Evolutionary conservation across 2,113 vertebrate genomes (phyloP).

Genomic region (Megaceryle torquata): DNA sequence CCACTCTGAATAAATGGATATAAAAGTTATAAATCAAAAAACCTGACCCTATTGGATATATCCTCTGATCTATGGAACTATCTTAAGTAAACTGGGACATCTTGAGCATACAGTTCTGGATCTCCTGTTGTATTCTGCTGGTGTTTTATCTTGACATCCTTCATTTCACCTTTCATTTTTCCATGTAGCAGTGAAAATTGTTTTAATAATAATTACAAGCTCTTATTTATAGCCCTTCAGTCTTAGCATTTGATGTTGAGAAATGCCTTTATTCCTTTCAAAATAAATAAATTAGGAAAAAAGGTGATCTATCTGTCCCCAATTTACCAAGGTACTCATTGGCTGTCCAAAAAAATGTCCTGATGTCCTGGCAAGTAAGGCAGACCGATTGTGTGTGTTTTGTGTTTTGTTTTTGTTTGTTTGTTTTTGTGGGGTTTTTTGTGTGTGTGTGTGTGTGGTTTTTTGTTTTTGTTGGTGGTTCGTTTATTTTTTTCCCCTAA

Average conservation of each 20-base stretch:
- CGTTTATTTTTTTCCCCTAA: neutral
- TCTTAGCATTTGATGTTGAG: neutral
- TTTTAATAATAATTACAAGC: neutral
- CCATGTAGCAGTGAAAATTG: neutral
- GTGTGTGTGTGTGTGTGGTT: too few species aligned
- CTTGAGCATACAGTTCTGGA: accelerated
- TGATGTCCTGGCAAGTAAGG: neutral
- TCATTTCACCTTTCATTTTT: neutral
- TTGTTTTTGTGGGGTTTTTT: too few species aligned
- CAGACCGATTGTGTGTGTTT: neutral
- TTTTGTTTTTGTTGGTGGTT: neutral
- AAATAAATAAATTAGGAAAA: neutral
- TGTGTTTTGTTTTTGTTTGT: neutral
- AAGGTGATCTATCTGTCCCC: neutral
- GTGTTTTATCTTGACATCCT: neutral
- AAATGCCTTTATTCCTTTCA: neutral
- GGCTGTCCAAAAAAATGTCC: neutral
- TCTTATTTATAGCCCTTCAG: neutral
- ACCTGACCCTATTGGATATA: neutral
- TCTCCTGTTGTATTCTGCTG: neutral
- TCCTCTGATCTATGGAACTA: accelerated
- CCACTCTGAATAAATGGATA: neutral
- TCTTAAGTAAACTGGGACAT: neutral
- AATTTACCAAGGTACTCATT: neutral
- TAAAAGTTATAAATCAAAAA: neutral